phyloP scores from a whole-genome alignment of 1,140 invertebrate species.

The Saxidomus purpurata region DNA sequence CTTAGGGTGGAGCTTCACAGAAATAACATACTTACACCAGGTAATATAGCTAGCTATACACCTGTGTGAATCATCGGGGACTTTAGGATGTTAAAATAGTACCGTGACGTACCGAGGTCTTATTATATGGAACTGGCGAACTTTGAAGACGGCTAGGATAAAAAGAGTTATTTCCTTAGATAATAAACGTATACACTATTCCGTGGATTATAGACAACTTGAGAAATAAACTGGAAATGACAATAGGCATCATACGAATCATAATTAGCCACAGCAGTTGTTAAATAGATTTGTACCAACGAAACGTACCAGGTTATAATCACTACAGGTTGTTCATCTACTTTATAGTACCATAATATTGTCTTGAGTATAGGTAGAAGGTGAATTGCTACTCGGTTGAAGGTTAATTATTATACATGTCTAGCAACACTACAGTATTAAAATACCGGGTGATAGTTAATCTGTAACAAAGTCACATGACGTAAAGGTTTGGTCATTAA shows the following conservation, averaged over 20 bases:
- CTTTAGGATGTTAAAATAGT: slow-evolving; percentile 3
- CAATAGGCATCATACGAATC: background rate
- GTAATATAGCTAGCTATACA: background rate
- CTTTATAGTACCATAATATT: too few species aligned
- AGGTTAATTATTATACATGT: too few species aligned
- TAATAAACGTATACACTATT: background rate
- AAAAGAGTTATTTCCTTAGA: background rate
- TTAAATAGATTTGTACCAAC: background rate
- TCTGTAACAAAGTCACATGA: too few species aligned
- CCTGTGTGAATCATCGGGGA: slow-evolving; percentile 15
- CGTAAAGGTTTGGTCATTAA: too few species aligned
- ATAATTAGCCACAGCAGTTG: background rate
- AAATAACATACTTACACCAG: background rate
- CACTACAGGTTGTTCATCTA: too few species aligned
- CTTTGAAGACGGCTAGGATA: background rate
- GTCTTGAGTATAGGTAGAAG: too few species aligned
- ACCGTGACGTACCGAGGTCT: background rate
- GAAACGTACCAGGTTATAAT: too few species aligned
- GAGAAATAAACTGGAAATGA: background rate
- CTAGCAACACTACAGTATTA: too few species aligned
- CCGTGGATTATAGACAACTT: background rate
- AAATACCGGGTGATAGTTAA: too few species aligned
- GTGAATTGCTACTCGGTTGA: too few species aligned
- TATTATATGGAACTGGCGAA: background rate
- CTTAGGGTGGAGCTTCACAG: background rate